phyloP scores from a whole-genome alignment of 1,140 invertebrate species.

The Drosophila bocqueti region DNA sequence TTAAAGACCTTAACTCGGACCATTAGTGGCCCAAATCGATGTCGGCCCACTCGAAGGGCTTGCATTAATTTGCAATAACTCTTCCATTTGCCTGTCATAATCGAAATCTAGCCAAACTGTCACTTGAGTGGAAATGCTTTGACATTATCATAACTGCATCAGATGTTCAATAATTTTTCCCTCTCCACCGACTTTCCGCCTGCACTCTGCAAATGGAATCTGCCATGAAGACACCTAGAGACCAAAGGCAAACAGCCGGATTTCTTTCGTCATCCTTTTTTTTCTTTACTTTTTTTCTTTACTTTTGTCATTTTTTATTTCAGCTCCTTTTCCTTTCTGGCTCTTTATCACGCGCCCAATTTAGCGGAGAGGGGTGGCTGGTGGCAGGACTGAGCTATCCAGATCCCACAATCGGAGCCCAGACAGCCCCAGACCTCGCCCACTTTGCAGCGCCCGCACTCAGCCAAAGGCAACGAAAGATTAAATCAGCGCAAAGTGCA shows the following conservation, averaged over 20 bases:
- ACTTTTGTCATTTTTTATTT: background rate
- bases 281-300: background rate
- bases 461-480: slow-evolving; percentile 66
- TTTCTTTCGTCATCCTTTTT: slow-evolving; percentile 30
- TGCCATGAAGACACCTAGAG: slow-evolving; percentile 42
- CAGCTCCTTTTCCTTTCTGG: slow-evolving; percentile 43
- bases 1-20: slow-evolving; percentile 21
- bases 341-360: slow-evolving; percentile 76
- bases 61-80: slow-evolving; percentile 62
- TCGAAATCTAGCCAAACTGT: slow-evolving; percentile 57
- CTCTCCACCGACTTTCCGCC: slow-evolving; percentile 6
- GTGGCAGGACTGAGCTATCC: slow-evolving; percentile 21
- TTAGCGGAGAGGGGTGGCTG: slow-evolving; percentile 32
- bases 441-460: slow-evolving; percentile 18
- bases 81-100: slow-evolving; percentile 57
- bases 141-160: slow-evolving; percentile 76
- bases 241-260: slow-evolving; percentile 49
- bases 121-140: slow-evolving; percentile 56
- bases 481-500: slow-evolving; percentile 80
- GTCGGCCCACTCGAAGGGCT: slow-evolving; percentile 29
- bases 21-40: slow-evolving; percentile 35
- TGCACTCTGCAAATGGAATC: slow-evolving; percentile 42
- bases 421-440: slow-evolving; percentile 27
- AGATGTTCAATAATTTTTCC: slow-evolving; percentile 51
- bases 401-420: slow-evolving; percentile 36